Evolutionary conservation across 2,797 vertebrate species (phyloP), one percentile per base, ranked within the genome.

Genomic region (Hipposideros larvatus): DNA sequence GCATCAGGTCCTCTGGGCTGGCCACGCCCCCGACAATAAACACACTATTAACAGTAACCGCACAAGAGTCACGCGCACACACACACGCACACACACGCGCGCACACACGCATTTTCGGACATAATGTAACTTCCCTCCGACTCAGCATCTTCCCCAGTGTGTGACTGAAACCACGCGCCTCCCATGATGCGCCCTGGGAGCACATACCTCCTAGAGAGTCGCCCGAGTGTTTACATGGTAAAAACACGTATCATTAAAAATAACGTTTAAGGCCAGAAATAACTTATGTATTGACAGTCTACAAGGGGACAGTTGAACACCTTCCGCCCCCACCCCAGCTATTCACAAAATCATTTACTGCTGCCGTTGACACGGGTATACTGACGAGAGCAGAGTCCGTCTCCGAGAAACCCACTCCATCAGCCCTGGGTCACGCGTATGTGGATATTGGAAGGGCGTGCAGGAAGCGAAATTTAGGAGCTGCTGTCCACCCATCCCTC

Each of bases 321-420:
- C 93, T 97, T 88, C 86, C 78, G 92, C 95, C 57, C 22, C 13
- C 2, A 13, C 1, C n/a, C 91, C 85, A 80, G 85, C 96, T 96
- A 96, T 68, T 97, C 98, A 97, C 97, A 90, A 78, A 94, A 96
- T 94, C 68, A 18, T 95, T 96, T 96, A 14, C 86, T 87, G 98
- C 98, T 98, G 74, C 98, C 97, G 98, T 97, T 97, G 98, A 98
- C 96, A 98, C 98, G 66, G 96, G 92, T 87, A 84, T 59, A 91
- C 87, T 83, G 8, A 82, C 97, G 95, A 96, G 70, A 88, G 97
- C 97, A 43, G 41, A 48, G 80, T 26, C 97, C 96, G 96, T 98
- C 90, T 96, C 77, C 57, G 95, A 96, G 94, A 95, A 93, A 77
- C 28, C 93, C 82, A 85, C 70, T 71, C 87, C 26, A 24, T 63